phyloP scores from a whole-genome alignment of 2,113 vertebrate genomes.

The Alligator mississippiensis region DNA sequence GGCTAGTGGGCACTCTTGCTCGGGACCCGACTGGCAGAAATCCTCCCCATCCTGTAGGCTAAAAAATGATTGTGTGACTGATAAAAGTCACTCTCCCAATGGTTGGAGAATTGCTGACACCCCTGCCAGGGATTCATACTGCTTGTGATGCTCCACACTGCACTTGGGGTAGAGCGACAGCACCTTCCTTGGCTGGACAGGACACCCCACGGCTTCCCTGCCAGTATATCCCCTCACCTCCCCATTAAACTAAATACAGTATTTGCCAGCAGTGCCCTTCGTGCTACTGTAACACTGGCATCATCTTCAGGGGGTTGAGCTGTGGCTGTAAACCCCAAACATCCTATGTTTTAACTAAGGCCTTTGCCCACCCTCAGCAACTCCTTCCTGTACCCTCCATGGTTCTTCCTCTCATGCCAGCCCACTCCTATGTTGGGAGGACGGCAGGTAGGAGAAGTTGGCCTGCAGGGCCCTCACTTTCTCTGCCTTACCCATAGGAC shows the following conservation, averaged over 20 bases:
- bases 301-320: not conserved
- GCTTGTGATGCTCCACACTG: not conserved
- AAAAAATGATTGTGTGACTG: not conserved
- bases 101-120: no score
- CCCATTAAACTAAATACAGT: not conserved
- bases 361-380: not conserved
- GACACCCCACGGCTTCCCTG: not conserved
- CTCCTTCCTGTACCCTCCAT: not conserved
- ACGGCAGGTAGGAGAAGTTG: not conserved
- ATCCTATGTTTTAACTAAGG: fast-evolving
- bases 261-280: not conserved
- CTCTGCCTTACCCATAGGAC: not conserved
- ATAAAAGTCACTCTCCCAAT: not conserved
- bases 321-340: fast-evolving
- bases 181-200: not conserved
- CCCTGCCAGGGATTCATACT: not conserved
- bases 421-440: not conserved
- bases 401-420: not conserved
- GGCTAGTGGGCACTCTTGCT: constrained; percentile 5
- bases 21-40: not conserved
- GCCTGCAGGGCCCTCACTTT: fast-evolving
- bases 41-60: no score
- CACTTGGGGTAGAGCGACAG: fast-evolving
- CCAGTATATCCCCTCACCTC: not conserved
- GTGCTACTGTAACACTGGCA: not conserved